These are phyloP conservation scores for Pomatostomus ruficeps DNA, from an alignment of 2,113 vertebrate genomes.

Conservation along the genomic window DNA sequence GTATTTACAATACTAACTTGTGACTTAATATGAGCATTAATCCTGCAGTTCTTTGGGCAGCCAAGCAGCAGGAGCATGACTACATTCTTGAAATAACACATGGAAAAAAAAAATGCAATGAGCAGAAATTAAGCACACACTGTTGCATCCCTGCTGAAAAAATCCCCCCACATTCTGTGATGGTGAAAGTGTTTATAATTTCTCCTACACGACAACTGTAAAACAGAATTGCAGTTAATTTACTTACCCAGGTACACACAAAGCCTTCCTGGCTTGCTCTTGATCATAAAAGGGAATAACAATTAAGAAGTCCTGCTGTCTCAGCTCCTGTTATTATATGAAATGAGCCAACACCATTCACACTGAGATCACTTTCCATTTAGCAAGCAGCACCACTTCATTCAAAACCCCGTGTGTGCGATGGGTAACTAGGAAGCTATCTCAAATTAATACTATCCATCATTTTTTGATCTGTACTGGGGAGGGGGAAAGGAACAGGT, in stretches of 20 bases:
- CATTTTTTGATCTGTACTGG: not conserved
- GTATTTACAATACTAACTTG: not conserved
- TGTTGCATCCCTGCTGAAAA: not conserved
- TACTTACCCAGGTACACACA: not conserved
- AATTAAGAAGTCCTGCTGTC: not conserved
- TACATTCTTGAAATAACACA: slow-evolving; percentile 12
- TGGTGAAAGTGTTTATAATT: not conserved
- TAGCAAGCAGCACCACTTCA: not conserved
- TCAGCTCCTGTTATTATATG: not conserved
- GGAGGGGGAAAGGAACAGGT: not conserved
- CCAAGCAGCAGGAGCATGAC: not conserved
- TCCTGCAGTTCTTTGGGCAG: not conserved
- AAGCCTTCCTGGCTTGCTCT: not conserved
- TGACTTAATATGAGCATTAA: not conserved
- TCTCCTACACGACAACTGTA: not conserved
- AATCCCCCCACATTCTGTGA: not conserved
- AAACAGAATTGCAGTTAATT: not conserved
- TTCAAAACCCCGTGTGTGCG: not conserved
- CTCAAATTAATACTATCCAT: not conserved
- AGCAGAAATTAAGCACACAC: not conserved
- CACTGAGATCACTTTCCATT: not conserved
- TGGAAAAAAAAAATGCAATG: not conserved
- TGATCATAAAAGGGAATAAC: not conserved
- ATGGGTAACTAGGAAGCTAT: not conserved
- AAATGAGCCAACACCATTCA: not conserved